Percentiles rank a stretch among this genome's conserved stretches.
Conservation (phyloP, 2,888 invertebrate species). For the Pimpla rufipes region DNA sequence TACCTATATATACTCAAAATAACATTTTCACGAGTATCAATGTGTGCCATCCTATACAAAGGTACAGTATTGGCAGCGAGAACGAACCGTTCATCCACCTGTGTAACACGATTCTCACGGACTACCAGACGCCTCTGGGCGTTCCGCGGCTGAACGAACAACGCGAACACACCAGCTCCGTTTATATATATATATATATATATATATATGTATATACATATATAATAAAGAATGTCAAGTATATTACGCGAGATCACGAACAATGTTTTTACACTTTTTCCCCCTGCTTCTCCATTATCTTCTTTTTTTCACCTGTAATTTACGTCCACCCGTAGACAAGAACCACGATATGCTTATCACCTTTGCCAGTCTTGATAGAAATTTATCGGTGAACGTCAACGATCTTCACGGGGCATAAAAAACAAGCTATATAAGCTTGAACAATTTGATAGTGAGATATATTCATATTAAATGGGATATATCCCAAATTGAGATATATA, state of each 20-base stretch:
- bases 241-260: slow-evolving; percentile 38
- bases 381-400: not conserved
- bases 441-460: not conserved
- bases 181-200: not conserved
- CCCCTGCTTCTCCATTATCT: not conserved
- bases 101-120: slow-evolving; percentile 71
- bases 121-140: slow-evolving; percentile 63
- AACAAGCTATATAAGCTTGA: not conserved
- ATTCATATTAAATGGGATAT: not conserved
- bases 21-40: slow-evolving; percentile 54
- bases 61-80: slow-evolving; percentile 42
- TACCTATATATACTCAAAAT: slow-evolving; percentile 38
- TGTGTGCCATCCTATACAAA: slow-evolving; percentile 9
- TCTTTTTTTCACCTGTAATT: slow-evolving; percentile 13
- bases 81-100: slow-evolving; percentile 62
- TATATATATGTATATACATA: not conserved
- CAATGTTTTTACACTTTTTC: slow-evolving; percentile 22
- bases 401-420: not conserved
- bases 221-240: slow-evolving; percentile 47
- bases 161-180: slow-evolving; percentile 54
- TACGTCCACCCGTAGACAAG: not conserved
- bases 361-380: not conserved
- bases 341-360: not conserved
- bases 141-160: slow-evolving; percentile 61
- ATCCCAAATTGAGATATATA: not conserved